phyloP scores from a whole-genome alignment of 2,797 vertebrate species.

The Sebastes wilsoni region DNA sequence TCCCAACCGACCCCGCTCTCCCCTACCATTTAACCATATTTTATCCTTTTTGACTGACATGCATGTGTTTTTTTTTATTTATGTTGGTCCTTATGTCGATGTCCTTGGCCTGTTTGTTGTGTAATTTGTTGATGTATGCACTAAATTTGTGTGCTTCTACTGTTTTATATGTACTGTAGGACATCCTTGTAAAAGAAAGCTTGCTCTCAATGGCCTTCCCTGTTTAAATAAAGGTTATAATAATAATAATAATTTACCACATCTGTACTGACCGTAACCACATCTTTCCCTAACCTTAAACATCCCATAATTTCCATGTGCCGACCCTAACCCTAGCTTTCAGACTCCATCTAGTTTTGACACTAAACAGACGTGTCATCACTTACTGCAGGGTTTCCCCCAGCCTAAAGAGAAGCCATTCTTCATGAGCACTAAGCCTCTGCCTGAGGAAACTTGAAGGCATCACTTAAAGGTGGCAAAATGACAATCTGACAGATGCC shows the following conservation, averaged over 20 bases:
- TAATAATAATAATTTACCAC: neutral
- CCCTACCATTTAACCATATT: too few species aligned
- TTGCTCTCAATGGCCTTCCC: neutral
- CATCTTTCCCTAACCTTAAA: neutral
- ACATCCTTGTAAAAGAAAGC: neutral
- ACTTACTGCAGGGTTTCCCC: slow-evolving; percentile 80
- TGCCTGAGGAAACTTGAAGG: slow-evolving; percentile 86
- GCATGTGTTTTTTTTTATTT: neutral
- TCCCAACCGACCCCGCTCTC: too few species aligned
- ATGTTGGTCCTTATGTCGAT: neutral
- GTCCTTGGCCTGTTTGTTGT: neutral
- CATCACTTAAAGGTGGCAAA: slow-evolving; percentile 89
- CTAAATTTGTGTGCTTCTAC: neutral
- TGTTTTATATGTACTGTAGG: neutral
- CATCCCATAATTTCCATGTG: neutral
- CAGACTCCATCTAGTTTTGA: slow-evolving; percentile 31
- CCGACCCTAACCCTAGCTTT: neutral
- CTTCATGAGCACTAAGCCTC: slow-evolving; percentile 61
- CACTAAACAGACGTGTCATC: slow-evolving; percentile 66
- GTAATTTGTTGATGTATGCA: neutral
- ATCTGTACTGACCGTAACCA: neutral
- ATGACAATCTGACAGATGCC: slow-evolving; percentile 90
- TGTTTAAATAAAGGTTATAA: neutral
- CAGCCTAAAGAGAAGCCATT: slow-evolving; percentile 42
- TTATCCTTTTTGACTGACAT: neutral